A percentile compares a stretch with the other conserved stretches of the same genome.
Conservation (phyloP, 2,113 vertebrate genomes). For the Leptodactylus fuscus region DNA sequence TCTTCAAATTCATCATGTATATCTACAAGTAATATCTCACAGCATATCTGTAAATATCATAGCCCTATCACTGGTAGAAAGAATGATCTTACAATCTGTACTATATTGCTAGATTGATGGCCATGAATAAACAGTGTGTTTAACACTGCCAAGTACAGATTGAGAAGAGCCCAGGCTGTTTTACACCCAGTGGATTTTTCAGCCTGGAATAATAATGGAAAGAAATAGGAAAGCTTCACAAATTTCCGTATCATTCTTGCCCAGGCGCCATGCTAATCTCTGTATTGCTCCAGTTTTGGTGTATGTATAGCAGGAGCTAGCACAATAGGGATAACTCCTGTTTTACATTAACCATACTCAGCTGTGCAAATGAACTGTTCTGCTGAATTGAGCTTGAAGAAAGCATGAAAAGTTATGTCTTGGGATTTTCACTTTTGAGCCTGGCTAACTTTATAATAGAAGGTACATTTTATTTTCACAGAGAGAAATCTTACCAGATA, state of each 20-base stretch:
- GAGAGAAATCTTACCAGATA: not conserved
- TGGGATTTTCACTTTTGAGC: constrained; percentile 43
- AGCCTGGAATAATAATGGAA: constrained; percentile 21
- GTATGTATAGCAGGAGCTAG: constrained; percentile 10
- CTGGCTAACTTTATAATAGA: not conserved
- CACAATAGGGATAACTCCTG: constrained; percentile 42
- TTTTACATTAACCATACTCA: constrained; percentile 38
- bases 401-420: constrained; percentile 32
- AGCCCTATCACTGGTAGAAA: not conserved
- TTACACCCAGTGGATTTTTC: not conserved
- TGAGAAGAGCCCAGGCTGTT: not conserved
- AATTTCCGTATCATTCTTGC: constrained; percentile 42
- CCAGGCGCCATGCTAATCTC: constrained; percentile 42
- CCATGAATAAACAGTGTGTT: not conserved
- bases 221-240: constrained; percentile 28
- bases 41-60: too few species aligned
- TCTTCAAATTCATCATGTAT: not conserved
- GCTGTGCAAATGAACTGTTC: constrained; percentile 37
- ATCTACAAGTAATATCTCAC: not conserved
- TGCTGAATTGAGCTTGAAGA: constrained; percentile 33
- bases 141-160: constrained; percentile 17
- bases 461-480: not conserved
- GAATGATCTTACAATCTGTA: not conserved
- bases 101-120: not conserved
- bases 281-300: constrained; percentile 35